Evolutionary conservation across 2,113 vertebrate genomes (phyloP).

Genomic region (Scolopax mira): DNA sequence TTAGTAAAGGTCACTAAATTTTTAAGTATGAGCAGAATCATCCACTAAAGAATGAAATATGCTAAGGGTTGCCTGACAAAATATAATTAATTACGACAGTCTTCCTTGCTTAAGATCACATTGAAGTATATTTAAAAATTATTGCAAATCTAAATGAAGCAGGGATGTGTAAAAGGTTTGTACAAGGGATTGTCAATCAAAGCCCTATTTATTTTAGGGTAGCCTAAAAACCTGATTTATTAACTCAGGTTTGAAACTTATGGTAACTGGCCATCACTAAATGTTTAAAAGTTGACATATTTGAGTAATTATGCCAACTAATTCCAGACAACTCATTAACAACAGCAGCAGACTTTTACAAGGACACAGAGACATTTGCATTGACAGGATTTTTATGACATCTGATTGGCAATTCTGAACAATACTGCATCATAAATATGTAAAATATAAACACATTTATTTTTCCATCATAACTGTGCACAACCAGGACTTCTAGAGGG

Average conservation of each 20-base stretch:
- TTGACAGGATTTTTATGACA: background rate
- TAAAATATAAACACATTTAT: background rate
- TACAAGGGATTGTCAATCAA: background rate
- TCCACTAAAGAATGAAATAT: background rate
- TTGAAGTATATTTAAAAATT: background rate
- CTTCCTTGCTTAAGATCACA: background rate
- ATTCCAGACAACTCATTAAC: background rate
- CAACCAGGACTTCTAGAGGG: background rate
- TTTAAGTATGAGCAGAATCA: background rate
- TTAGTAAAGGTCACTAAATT: constrained; percentile 33
- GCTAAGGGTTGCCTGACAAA: background rate
- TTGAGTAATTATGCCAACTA: background rate
- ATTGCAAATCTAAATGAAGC: background rate
- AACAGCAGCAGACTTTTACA: background rate
- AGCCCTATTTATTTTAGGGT: background rate
- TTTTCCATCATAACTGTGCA: background rate
- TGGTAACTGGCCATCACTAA: background rate
- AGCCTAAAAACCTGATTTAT: background rate
- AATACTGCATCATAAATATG: background rate
- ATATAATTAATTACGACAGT: background rate
- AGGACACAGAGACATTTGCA: background rate
- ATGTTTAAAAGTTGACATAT: background rate
- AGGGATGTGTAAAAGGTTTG: background rate
- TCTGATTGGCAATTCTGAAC: background rate
- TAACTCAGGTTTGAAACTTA: background rate